Conservation (phyloP, 2,797 vertebrate genomes). For the Gymnocypris eckloni region DNA sequence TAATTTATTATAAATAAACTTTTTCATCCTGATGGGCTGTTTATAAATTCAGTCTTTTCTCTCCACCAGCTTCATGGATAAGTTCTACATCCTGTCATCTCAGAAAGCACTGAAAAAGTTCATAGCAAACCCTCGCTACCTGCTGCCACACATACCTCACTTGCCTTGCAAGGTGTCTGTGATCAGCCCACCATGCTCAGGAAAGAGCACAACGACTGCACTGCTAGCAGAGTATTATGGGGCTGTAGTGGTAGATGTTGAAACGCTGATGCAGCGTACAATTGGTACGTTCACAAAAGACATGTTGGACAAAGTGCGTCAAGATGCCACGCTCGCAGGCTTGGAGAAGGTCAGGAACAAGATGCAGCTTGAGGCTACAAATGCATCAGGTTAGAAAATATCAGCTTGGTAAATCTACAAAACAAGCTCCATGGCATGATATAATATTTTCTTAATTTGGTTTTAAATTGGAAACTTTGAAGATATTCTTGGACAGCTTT, state of each 20-base stretch:
- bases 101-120: conserved; percentile 83
- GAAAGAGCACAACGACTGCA: conserved; percentile 86
- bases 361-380: conserved; percentile 61
- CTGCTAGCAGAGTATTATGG: conserved; percentile 83
- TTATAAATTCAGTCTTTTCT: neutral
- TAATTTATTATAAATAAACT: neutral
- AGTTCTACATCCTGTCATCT: conserved; percentile 89
- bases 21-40: neutral
- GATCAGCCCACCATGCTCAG: conserved; percentile 82
- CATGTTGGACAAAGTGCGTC: conserved; percentile 69
- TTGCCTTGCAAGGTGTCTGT: conserved; percentile 87
- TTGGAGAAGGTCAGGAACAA: conserved; percentile 75
- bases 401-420: neutral
- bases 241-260: conserved; percentile 83
- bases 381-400: conserved; percentile 55
- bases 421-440: neutral
- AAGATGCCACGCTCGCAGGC: conserved; percentile 73
- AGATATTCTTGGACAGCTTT: neutral
- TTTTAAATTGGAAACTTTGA: neutral
- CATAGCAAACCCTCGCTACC: conserved; percentile 84
- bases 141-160: conserved; percentile 89
- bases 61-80: conserved; percentile 89
- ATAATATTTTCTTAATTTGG: neutral
- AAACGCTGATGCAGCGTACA: conserved; percentile 69
- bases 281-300: conserved; percentile 70